Conservation (phyloP, 2,113 vertebrate genomes). For the Serilophus lunatus region DNA sequence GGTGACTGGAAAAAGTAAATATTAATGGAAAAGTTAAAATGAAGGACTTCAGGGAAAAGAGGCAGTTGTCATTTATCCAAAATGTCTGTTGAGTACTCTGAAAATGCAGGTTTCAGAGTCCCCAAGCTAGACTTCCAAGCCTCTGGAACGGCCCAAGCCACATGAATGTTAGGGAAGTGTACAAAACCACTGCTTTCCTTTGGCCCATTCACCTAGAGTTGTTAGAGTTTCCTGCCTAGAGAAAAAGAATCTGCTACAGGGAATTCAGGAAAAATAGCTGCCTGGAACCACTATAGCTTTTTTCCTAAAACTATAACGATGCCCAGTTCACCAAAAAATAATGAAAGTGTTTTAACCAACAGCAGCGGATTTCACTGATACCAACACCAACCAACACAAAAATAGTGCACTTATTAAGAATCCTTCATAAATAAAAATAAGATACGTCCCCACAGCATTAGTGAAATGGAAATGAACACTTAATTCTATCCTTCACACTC, state of each 20-base stretch:
- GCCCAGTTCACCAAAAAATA: neutral
- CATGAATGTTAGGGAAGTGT: constrained; percentile 60
- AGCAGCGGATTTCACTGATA: neutral
- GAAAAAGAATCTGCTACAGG: constrained; percentile 53
- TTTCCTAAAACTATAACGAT: constrained; percentile 8
- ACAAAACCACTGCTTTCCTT: constrained; percentile 58
- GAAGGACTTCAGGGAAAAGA: constrained; percentile 34
- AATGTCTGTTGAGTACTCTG: constrained; percentile 25
- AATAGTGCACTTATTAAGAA: neutral
- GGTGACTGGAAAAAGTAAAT: constrained; percentile 37
- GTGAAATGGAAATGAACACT: neutral
- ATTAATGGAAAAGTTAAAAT: constrained; percentile 42
- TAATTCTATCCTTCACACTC: neutral
- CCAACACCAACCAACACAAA: neutral
- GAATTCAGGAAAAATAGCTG: constrained; percentile 47
- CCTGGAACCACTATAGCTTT: constrained; percentile 9
- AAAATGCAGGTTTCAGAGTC: constrained; percentile 49
- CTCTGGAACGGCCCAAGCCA: constrained; percentile 15
- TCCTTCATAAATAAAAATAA: neutral
- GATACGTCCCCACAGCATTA: neutral
- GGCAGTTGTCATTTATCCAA: constrained; percentile 20
- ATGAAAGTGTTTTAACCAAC: neutral
- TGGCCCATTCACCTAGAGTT: constrained; percentile 51
- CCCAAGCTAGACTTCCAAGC: constrained; percentile 37
- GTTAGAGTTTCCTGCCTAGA: constrained; percentile 53